Evolutionary conservation across 2,797 vertebrate genomes (phyloP), one percentile per base, ranked within the genome.

Genomic region (Epinephelus coioides): DNA sequence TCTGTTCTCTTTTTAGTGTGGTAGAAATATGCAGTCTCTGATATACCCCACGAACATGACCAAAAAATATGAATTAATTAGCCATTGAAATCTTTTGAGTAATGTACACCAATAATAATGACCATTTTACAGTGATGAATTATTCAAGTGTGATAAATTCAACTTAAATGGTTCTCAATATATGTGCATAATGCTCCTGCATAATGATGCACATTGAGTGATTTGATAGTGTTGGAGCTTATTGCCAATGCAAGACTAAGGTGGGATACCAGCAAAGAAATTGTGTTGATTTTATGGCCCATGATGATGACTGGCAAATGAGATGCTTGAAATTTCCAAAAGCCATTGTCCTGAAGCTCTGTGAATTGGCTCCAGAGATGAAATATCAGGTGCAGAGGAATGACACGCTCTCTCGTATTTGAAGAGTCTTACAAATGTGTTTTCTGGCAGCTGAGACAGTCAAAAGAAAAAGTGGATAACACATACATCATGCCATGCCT

Each of bases 121-220:
- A 72, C 49, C 46, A 67, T 72, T 81, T 72, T 68, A 76, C 21
- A 43, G 17, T 43, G 57, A 79, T 85, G 69, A 79, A 89, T 83
- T 73, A 85, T 87, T 85, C 57, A 84, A 76, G 43, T 30, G 53
- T 49, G 68, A 88, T 84, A 74, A 70, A 82, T 82, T 85, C 21
- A 71, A 65, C 63, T 71, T 82, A 82, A 86, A 70, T 69, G 49
- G 60, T 64, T 81, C 67, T 81, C 43, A 76, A 47, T 78, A 75
- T 70, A 46, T 73, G 63, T 25, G 53, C 71, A 83, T 78, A 78
- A 78, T 75, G 57, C 54, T 19, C 27, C 23, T 54, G 65, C 68
- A 83, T 73, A 83, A 77, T 77, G 69, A 69, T 62, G 69, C 59
- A 69, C 75, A 56, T 6, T 80, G 70, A 83, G 61, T 64, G 57